These are phyloP conservation scores for Cryptus viduatorius DNA, from an alignment of 2,888 invertebrate species.

Conservation along the genomic window DNA sequence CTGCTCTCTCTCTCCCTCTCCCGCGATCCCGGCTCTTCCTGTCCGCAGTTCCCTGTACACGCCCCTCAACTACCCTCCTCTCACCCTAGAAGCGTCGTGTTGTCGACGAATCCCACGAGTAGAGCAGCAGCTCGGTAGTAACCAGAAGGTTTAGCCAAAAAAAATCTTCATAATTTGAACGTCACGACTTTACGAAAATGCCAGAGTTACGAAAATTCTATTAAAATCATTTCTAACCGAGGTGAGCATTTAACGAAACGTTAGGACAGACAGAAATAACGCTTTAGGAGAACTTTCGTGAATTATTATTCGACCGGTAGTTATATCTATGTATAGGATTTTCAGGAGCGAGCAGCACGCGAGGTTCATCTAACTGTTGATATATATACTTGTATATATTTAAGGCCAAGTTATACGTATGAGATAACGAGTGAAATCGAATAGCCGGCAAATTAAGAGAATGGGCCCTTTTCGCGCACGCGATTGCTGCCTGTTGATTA, in stretches of 20 bases:
- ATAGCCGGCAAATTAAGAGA: slow-evolving; percentile 27
- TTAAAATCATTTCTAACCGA: neutral
- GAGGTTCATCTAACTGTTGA: slow-evolving; percentile 31
- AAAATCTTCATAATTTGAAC: neutral
- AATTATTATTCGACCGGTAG: neutral
- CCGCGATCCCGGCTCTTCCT: slow-evolving; percentile 44
- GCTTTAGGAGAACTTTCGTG: neutral
- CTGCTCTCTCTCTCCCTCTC: slow-evolving; percentile 49
- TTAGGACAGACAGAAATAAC: neutral
- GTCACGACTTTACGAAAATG: neutral
- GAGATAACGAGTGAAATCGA: slow-evolving; percentile 19
- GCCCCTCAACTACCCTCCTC: slow-evolving; percentile 16
- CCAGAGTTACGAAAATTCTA: neutral
- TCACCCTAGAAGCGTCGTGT: slow-evolving; percentile 23
- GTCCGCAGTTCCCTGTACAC: slow-evolving; percentile 62
- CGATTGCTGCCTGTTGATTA: slow-evolving; percentile 73
- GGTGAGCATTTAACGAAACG: neutral
- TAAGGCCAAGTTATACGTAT: neutral
- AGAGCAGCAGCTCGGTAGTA: neutral
- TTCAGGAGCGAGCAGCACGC: slow-evolving; percentile 34
- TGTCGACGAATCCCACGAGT: slow-evolving; percentile 45
- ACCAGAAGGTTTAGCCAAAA: neutral
- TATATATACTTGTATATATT: neutral
- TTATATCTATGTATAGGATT: neutral
- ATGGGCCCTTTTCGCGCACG: slow-evolving; percentile 55